Percentiles rank a stretch among this genome's conserved stretches.
Evolutionary conservation across 2,113 vertebrate species (phyloP).

Genomic region (Rhinichthys klamathensis): DNA sequence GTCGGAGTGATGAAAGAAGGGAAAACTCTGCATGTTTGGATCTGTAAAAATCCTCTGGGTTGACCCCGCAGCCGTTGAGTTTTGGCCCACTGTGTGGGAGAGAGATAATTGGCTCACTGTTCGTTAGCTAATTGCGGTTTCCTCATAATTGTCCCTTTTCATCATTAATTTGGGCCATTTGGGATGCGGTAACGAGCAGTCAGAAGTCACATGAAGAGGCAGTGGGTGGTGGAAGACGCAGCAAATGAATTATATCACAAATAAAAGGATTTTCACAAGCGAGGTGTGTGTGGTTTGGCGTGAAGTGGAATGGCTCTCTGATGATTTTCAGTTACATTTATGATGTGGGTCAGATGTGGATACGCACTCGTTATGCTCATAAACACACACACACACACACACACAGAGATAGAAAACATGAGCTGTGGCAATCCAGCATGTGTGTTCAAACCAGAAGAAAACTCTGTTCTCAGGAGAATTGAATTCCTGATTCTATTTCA

Average conservation of each 20-base stretch:
- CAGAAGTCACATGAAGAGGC: conserved; percentile 1
- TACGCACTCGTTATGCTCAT: background rate
- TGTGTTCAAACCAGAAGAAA: background rate
- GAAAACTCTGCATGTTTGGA: background rate
- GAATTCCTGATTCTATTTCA: background rate
- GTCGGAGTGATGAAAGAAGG: background rate
- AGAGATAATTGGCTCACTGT: conserved; percentile 32
- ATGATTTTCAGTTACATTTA: conserved; percentile 1
- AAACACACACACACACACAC: conserved; percentile 18
- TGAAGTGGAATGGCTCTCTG: conserved; percentile 2
- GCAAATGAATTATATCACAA: conserved; percentile 16
- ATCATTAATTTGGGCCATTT: conserved; percentile 31
- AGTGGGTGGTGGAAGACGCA: conserved; percentile 8
- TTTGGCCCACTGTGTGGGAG: conserved; percentile 28
- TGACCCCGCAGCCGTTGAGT: conserved; percentile 32
- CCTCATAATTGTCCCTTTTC: conserved; percentile 42
- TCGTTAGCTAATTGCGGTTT: conserved; percentile 50
- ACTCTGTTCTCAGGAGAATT: background rate
- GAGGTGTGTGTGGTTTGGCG: background rate
- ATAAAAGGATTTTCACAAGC: conserved; percentile 22
- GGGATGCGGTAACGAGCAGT: conserved; percentile 29
- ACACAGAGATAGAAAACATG: background rate
- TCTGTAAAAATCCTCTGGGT: conserved; percentile 22
- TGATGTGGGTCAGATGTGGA: conserved; percentile 29
- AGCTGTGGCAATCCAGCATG: background rate